phyloP scores from a whole-genome alignment of 2,888 invertebrate species.

The Leptopterna dolabrata region DNA sequence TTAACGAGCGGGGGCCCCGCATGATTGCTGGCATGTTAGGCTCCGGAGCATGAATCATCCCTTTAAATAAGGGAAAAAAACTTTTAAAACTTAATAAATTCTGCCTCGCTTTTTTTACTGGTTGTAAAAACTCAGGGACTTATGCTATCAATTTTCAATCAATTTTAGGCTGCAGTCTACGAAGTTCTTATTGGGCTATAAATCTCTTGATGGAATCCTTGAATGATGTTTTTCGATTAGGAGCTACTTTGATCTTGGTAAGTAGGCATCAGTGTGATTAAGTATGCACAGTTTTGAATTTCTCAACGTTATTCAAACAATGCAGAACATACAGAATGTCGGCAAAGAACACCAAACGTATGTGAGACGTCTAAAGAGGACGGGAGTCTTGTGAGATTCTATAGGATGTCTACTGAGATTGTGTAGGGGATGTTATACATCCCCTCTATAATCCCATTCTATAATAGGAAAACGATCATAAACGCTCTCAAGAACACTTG shows the following conservation, averaged over 20 bases:
- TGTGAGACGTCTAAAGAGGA: too few species aligned
- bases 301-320: too few species aligned
- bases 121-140: not conserved
- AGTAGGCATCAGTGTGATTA: not conserved
- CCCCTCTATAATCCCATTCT: too few species aligned
- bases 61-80: conserved; percentile 4
- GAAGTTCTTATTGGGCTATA: conserved; percentile 4
- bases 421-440: too few species aligned
- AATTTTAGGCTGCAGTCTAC: not conserved
- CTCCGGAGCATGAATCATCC: conserved; percentile 4
- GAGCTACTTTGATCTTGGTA: not conserved
- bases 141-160: conserved; percentile 10
- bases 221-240: not conserved
- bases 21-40: not conserved
- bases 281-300: not conserved
- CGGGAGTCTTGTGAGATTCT: too few species aligned
- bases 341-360: too few species aligned
- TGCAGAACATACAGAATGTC: too few species aligned
- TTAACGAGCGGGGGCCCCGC: conserved; percentile 1
- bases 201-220: conserved; percentile 2
- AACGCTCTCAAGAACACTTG: too few species aligned
- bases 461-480: too few species aligned
- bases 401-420: too few species aligned
- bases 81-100: conserved; percentile 22
- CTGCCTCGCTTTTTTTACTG: not conserved